Evolutionary conservation across 2,797 vertebrate genomes (phyloP).

Genomic region (Hirundo rustica): DNA sequence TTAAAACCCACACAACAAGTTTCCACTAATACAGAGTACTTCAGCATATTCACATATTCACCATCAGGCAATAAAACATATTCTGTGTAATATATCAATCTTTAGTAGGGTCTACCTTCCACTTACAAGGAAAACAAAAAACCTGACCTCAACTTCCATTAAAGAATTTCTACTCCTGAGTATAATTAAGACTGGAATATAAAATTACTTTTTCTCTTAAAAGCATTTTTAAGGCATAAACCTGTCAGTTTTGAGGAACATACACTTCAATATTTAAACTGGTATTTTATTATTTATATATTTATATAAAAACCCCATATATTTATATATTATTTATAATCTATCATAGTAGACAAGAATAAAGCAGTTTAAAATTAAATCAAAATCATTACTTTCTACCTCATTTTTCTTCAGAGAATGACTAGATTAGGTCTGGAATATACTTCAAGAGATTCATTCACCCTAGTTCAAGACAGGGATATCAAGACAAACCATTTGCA

Average conservation of each 20-base stretch:
- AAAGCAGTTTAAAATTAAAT: background rate
- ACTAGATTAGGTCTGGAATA: background rate
- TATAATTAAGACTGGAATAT: background rate
- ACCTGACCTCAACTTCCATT: background rate
- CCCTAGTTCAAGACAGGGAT: background rate
- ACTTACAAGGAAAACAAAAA: background rate
- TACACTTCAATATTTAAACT: background rate
- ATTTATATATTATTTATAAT: background rate
- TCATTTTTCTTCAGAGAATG: background rate
- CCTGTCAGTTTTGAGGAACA: background rate
- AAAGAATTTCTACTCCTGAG: background rate
- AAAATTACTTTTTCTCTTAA: background rate
- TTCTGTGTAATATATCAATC: background rate
- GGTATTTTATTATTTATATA: background rate
- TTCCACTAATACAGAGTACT: background rate
- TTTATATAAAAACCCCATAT: no score
- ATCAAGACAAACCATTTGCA: background rate
- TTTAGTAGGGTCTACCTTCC: background rate
- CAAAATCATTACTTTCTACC: background rate
- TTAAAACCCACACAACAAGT: constrained; percentile 10
- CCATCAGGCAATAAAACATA: background rate
- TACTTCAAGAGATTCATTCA: background rate
- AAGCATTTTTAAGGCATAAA: background rate
- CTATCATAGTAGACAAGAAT: background rate
- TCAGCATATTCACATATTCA: background rate